A percentile compares a stretch with the other conserved stretches of the same genome.
Evolutionary conservation across 1,140 invertebrate species (phyloP).

Genomic region (Bombus soroeensis): DNA sequence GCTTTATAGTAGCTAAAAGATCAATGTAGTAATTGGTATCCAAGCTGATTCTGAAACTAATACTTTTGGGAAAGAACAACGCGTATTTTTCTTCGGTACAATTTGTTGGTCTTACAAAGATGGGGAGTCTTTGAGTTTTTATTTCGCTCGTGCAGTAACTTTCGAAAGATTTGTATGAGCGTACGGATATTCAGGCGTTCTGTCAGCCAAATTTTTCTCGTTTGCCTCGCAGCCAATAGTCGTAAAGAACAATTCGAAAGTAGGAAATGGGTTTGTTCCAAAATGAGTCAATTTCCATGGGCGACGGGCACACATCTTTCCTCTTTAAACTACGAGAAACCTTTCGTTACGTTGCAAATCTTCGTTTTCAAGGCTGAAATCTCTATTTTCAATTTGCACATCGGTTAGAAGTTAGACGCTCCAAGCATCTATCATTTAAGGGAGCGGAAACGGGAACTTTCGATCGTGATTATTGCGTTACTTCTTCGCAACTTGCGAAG

Average conservation of each 20-base stretch:
- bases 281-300: slow-evolving; percentile 22
- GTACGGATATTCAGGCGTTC: not conserved
- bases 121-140: not conserved
- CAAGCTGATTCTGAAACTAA: not conserved
- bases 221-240: not conserved
- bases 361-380: not conserved
- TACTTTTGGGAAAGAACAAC: too few relatives aligned
- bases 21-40: not conserved
- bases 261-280: not conserved
- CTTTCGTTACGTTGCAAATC: slow-evolving; percentile 4
- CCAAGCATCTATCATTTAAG: too few relatives aligned
- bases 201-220: slow-evolving; percentile 9
- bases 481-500: not conserved
- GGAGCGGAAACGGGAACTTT: not conserved
- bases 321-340: slow-evolving; percentile 4
- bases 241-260: not conserved
- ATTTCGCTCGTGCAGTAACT: not conserved
- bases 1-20: too few relatives aligned
- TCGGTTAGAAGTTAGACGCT: not conserved
- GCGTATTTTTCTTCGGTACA: not conserved
- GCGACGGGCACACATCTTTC: not conserved
- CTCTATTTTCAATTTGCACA: slow-evolving; percentile 1
- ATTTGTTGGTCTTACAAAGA: not conserved
- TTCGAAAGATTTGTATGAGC: not conserved
- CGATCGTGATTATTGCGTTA: slow-evolving; percentile 21